These are phyloP conservation scores for Ormia ochracea DNA, from an alignment of 2,888 invertebrate species.

Conservation along the genomic window DNA sequence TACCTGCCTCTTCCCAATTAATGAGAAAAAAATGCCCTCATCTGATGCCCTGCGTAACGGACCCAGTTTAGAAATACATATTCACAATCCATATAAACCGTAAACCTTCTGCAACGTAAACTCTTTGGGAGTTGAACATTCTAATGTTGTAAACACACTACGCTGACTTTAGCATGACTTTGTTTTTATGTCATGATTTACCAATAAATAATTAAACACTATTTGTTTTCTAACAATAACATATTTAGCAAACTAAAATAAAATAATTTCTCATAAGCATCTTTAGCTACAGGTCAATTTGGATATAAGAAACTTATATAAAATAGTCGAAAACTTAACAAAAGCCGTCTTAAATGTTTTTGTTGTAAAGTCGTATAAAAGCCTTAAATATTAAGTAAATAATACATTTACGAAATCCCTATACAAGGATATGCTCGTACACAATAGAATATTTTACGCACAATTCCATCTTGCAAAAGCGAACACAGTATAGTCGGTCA, in stretches of 20 bases:
- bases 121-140: too few species aligned
- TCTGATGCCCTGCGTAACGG: too few species aligned
- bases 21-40: too few species aligned
- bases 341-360: constrained; percentile 25
- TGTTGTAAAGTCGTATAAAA: constrained; percentile 43
- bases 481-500: neutral
- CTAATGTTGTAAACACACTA: neutral
- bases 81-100: too few species aligned
- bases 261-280: constrained; percentile 42
- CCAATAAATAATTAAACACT: constrained; percentile 49
- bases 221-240: constrained; percentile 37
- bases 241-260: constrained; percentile 15
- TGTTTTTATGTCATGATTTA: constrained; percentile 26
- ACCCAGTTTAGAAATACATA: too few species aligned
- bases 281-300: constrained; percentile 29
- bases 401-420: constrained; percentile 64
- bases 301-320: constrained; percentile 11
- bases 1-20: too few species aligned
- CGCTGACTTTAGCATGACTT: neutral
- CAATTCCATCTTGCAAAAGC: constrained; percentile 67
- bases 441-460: constrained; percentile 65
- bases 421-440: constrained; percentile 7
- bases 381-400: constrained; percentile 51
- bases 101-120: too few species aligned
- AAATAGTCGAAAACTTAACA: neutral